A percentile compares a stretch with the other conserved stretches of the same genome.
These are phyloP conservation scores for Eilema griseolum DNA, from an alignment of 2,888 invertebrate species.

Conservation along the genomic window DNA sequence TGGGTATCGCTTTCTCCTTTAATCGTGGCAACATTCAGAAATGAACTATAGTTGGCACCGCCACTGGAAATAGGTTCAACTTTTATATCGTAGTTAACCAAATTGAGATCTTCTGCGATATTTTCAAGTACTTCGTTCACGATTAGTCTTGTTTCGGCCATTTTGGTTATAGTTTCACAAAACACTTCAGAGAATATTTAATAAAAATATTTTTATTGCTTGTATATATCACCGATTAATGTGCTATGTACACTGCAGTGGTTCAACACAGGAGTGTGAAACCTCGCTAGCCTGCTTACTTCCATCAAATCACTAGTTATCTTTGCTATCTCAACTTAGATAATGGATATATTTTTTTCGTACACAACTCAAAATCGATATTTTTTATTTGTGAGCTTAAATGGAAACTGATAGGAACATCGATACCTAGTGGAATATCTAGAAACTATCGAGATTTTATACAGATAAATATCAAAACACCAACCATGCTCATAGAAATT, in stretches of 20 bases:
- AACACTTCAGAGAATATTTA: no score
- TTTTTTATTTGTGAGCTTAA: neutral
- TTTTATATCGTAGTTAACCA: constrained; percentile 40
- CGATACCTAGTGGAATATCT: neutral
- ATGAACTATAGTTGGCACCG: constrained; percentile 59
- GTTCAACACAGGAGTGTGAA: no score
- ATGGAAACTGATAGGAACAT: neutral
- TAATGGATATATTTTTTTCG: neutral
- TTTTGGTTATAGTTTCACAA: no score
- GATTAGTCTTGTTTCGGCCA: constrained; percentile 13
- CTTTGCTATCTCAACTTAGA: no score
- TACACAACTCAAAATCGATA: neutral
- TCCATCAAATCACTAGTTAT: no score
- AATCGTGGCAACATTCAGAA: constrained; percentile 47
- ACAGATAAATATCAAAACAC: no score
- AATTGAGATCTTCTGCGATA: constrained; percentile 48
- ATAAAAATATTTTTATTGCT: no score
- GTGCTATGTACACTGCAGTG: no score
- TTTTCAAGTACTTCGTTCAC: constrained; percentile 31
- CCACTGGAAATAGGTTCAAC: constrained; percentile 49
- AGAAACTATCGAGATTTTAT: no score
- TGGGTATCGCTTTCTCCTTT: constrained; percentile 35
- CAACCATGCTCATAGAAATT: no score
- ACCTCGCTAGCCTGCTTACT: no score
- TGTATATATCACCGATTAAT: no score